phyloP scores from a whole-genome alignment of 2,888 invertebrate species.

The Andrena trimmerana region DNA sequence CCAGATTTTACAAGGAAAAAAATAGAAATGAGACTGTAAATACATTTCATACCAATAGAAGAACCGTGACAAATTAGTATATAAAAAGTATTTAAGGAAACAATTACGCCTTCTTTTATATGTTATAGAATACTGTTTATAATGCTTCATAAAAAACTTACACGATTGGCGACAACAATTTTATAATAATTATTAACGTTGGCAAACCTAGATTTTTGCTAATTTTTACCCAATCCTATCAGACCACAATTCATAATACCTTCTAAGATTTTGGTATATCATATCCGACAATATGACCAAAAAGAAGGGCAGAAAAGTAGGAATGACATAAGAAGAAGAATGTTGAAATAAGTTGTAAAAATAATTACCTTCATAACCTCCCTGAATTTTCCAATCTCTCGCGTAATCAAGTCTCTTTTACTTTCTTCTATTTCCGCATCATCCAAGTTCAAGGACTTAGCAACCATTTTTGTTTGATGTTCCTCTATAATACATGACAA shows the following conservation, averaged over 20 bases:
- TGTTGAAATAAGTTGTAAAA: conserved; percentile 46
- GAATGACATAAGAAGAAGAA: conserved; percentile 48
- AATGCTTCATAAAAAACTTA: conserved; percentile 62
- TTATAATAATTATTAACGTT: conserved; percentile 34
- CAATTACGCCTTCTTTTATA: conserved; percentile 2
- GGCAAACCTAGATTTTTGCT: conserved; percentile 34
- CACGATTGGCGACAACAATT: conserved; percentile 41
- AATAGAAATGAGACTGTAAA: not conserved
- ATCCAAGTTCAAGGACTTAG: conserved; percentile 87
- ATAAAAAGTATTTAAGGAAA: conserved; percentile 16
- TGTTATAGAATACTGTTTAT: conserved; percentile 58
- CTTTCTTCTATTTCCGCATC: conserved; percentile 98
- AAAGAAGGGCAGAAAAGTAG: conserved; percentile 60
- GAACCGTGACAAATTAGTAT: conserved; percentile 16
- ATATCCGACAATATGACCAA: conserved; percentile 55
- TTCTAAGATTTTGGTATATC: conserved; percentile 57
- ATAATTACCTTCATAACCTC: conserved; percentile 97
- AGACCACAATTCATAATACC: conserved; percentile 55
- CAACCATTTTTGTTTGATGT: conserved; percentile 84
- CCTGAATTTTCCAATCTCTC: conserved; percentile 98
- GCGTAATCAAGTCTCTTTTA: conserved; percentile 97
- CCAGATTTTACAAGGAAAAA: not conserved
- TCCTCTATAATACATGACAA: conserved; percentile 86
- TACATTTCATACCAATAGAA: conserved; percentile 1
- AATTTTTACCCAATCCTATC: conserved; percentile 51